Base-by-base conservation (phyloP, 2,888 invertebrate genomes). In the Noctua janthe region DNA sequence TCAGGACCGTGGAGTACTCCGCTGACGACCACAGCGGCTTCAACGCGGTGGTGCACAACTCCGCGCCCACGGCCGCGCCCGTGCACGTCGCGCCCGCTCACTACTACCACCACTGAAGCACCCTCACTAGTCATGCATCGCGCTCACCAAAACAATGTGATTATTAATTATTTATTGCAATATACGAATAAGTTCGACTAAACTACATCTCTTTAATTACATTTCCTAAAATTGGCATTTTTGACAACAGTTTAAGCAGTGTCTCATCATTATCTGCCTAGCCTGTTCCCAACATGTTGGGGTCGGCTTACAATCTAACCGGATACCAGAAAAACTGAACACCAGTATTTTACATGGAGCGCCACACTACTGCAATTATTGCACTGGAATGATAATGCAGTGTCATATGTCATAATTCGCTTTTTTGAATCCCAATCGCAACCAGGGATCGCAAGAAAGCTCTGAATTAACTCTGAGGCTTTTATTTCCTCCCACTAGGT, bases 1-100 rank as follows among this genome's bases (percentile, higher is more conserved):
- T 97, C 92, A 95, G 97, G 87, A 97, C 97, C 85, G 97, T 97
- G 85, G 95, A 97, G 92, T 97, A 97, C 95, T 92, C 97, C 90
- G 97, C 97, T 83, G 97, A 97, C 83, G 96, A 96, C 90, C 97
- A 97, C 94, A 96, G 93, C 90, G 97, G 97, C 59, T 95, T 95
- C 92, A 96, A 95, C 93, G 94, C 95, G 76, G 94, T 95, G 64
- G 95, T 95, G 76, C 94, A 94, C 93, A 93, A 94, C 92, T 73
- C 89, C 66, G 94, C 94, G 3, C 93, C 94, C 84, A 90, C 92
- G 74, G 87, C 91, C 49, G 89, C 88, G 15, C 90, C 91, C 56
- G 91, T 89, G 35, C 74, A 80, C 56, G 80, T 69, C 23, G 80
- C 87, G 20, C 90, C 91, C 72, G 90, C 92, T 70, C 89, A 87